Percentiles rank a stretch among this genome's conserved stretches.
phyloP scores from a whole-genome alignment of 2,888 invertebrate species.

The Cephus nigrinus region DNA sequence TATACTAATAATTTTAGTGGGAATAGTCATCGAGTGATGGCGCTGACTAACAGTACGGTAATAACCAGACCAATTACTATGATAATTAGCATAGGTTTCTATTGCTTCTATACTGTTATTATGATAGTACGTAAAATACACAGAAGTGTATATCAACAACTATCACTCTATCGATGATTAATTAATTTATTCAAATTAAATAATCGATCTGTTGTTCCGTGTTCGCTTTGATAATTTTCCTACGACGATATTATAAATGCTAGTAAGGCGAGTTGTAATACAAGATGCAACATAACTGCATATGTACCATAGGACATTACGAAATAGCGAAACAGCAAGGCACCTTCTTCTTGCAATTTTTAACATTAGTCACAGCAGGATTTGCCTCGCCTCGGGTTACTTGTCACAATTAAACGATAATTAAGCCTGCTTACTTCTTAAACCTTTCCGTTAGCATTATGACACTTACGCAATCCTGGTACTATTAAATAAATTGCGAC shows the following conservation, averaged over 20 bases:
- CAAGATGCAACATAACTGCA: background rate
- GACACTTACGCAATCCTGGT: background rate
- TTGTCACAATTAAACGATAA: background rate
- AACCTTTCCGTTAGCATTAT: background rate
- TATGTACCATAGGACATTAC: background rate
- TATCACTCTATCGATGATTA: background rate
- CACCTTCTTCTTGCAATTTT: background rate
- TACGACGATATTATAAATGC: background rate
- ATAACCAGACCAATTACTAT: background rate
- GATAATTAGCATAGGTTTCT: background rate
- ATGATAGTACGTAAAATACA: background rate
- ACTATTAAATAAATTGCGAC: too few relatives aligned
- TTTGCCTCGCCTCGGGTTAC: background rate
- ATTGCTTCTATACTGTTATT: background rate
- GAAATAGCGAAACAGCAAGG: background rate
- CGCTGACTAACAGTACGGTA: background rate
- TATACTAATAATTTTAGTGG: background rate
- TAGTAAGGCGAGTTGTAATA: background rate
- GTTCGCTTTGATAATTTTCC: background rate
- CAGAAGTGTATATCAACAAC: background rate
- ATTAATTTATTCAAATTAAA: background rate
- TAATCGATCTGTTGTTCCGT: background rate
- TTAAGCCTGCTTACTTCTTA: background rate
- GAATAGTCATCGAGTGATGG: background rate
- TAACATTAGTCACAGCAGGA: background rate